Conservation (phyloP, 2,113 vertebrate species). For the Leptosomus discolor region DNA sequence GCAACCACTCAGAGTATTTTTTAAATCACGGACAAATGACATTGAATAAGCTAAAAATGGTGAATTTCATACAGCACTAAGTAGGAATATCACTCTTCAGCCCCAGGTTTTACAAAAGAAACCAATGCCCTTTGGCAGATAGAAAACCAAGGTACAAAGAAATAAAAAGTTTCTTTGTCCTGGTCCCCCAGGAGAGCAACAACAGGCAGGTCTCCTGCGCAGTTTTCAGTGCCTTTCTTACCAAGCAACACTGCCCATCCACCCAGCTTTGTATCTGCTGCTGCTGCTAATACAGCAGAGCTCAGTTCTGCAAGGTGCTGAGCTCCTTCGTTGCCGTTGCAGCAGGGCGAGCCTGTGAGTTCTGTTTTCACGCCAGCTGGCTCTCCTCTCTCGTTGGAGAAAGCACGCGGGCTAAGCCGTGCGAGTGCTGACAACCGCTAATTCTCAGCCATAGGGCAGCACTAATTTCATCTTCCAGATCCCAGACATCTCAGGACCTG, state of each 20-base stretch:
- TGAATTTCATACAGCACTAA: not conserved
- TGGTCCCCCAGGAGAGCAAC: not conserved
- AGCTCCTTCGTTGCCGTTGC: not conserved
- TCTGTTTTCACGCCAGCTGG: not conserved
- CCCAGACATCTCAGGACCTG: not conserved
- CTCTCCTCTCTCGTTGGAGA: not conserved
- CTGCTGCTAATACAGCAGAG: not conserved
- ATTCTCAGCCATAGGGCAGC: not conserved
- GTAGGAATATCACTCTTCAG: not conserved
- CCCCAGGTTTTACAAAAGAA: not conserved
- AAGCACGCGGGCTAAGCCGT: not conserved
- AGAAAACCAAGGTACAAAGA: not conserved
- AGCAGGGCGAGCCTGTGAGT: rapidly evolving
- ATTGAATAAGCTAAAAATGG: not conserved
- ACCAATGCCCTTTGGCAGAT: not conserved
- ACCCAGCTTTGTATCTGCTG: not conserved
- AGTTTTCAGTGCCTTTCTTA: not conserved
- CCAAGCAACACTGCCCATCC: not conserved
- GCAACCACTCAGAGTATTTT: not conserved
- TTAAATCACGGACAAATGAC: not conserved
- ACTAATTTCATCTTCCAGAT: not conserved
- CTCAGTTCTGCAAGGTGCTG: not conserved
- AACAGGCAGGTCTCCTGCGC: not conserved
- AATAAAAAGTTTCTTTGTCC: not conserved
- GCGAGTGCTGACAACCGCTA: not conserved